These are phyloP conservation scores for Lepus americanus DNA, from an alignment of 2,113 vertebrate genomes.

Conservation along the genomic window DNA sequence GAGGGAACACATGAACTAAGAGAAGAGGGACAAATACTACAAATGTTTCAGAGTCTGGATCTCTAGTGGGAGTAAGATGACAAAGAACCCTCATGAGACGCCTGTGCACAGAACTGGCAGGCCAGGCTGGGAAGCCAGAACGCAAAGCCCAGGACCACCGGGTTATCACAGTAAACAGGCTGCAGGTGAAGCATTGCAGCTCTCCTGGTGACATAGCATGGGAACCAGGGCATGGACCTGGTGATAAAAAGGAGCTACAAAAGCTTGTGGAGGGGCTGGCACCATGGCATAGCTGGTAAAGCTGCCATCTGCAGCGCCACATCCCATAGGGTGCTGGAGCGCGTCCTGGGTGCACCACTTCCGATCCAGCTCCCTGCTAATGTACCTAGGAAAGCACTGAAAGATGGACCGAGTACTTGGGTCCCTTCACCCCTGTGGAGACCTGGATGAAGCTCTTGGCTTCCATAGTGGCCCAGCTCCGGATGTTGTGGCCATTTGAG, in stretches of 20 bases:
- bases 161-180: not conserved
- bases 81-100: not conserved
- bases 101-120: not conserved
- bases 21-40: slow-evolving; percentile 62
- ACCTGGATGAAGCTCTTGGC: too few relatives aligned
- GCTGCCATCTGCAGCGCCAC: too few relatives aligned
- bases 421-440: too few relatives aligned
- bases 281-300: too few relatives aligned
- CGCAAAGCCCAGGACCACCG: not conserved
- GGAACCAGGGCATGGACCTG: rapidly evolving
- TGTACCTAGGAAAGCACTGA: too few relatives aligned
- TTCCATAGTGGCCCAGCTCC: too few relatives aligned
- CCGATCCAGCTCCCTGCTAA: too few relatives aligned
- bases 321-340: too few relatives aligned
- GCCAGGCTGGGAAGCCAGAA: not conserved
- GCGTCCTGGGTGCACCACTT: too few relatives aligned
- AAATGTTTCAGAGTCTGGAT: slow-evolving; percentile 45
- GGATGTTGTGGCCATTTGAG: too few relatives aligned
- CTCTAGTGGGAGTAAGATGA: not conserved
- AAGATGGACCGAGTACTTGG: too few relatives aligned
- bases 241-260: not conserved
- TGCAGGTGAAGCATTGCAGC: not conserved
- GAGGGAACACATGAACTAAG: slow-evolving; percentile 56
- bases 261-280: too few relatives aligned
- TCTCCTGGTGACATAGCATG: not conserved